Evolutionary conservation across 2,888 invertebrate species (phyloP).

Genomic region (Drosophila fungiperda): DNA sequence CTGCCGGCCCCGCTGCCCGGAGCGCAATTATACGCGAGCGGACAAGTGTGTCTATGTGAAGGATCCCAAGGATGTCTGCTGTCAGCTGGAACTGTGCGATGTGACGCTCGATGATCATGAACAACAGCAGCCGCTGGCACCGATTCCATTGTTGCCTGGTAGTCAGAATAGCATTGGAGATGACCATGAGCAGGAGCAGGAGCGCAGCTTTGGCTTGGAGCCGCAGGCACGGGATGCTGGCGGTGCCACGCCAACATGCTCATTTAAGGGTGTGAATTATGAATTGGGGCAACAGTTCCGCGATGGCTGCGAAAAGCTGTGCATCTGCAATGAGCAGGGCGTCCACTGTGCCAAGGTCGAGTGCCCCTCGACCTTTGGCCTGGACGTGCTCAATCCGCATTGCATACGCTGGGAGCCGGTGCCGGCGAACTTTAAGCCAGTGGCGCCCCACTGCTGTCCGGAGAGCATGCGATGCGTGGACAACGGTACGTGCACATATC

Average conservation of each 20-base stretch:
- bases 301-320: slow-evolving; percentile 92
- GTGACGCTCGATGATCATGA: slow-evolving; percentile 93
- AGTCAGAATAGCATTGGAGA: slow-evolving; percentile 71
- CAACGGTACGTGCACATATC: slow-evolving; percentile 92
- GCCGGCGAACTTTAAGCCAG: slow-evolving; percentile 89
- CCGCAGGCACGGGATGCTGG: slow-evolving; percentile 80
- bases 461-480: slow-evolving; percentile 91
- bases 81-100: slow-evolving; percentile 94
- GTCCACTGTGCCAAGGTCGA: slow-evolving; percentile 92
- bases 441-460: slow-evolving; percentile 93
- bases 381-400: slow-evolving; percentile 93
- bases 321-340: slow-evolving; percentile 90
- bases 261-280: slow-evolving; percentile 81
- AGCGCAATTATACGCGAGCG: slow-evolving; percentile 86
- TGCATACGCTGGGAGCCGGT: slow-evolving; percentile 95
- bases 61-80: slow-evolving; percentile 93
- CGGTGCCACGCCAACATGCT: slow-evolving; percentile 64
- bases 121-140: slow-evolving; percentile 77
- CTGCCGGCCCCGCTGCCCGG: slow-evolving; percentile 90
- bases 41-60: slow-evolving; percentile 93
- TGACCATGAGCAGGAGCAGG: slow-evolving; percentile 41
- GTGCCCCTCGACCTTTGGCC: slow-evolving; percentile 93
- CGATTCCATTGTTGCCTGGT: slow-evolving; percentile 54
- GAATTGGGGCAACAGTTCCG: slow-evolving; percentile 90
- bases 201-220: slow-evolving; percentile 59